Conservation (phyloP, 2,888 invertebrate genomes). For the Coelinius sp. region DNA sequence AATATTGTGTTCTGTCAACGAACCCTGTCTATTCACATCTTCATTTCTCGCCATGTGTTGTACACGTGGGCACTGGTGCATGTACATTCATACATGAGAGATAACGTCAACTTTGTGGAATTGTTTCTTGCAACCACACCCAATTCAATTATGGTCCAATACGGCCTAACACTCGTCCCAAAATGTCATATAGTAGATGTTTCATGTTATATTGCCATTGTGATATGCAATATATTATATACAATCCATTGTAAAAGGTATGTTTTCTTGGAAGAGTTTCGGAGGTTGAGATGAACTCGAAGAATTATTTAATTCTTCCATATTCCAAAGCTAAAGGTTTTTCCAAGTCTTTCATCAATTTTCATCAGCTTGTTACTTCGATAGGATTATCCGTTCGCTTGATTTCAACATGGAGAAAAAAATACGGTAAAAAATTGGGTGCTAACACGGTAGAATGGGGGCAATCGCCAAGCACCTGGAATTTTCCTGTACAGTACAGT, state of each 20-base stretch:
- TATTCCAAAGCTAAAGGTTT: too few relatives aligned
- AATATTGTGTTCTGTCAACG: slow-evolving; percentile 70
- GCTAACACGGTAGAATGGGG: too few relatives aligned
- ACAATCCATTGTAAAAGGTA: too few relatives aligned
- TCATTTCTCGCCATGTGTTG: slow-evolving; percentile 31
- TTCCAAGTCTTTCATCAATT: too few relatives aligned
- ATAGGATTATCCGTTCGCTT: too few relatives aligned
- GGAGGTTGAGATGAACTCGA: neutral
- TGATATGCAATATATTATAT: neutral
- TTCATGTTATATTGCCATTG: neutral
- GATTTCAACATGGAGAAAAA: too few relatives aligned
- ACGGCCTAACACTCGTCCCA: slow-evolving; percentile 51
- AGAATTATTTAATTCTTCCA: too few relatives aligned
- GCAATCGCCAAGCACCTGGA: too few relatives aligned
- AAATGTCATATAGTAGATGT: slow-evolving; percentile 24
- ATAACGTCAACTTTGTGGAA: slow-evolving; percentile 57
- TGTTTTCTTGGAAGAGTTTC: neutral
- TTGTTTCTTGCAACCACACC: slow-evolving; percentile 59
- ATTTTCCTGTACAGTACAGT: too few relatives aligned
- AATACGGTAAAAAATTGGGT: too few relatives aligned
- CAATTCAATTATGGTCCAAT: slow-evolving; percentile 62
- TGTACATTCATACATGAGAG: slow-evolving; percentile 14
- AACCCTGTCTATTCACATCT: slow-evolving; percentile 49
- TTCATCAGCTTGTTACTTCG: too few relatives aligned
- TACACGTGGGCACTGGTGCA: neutral